Conservation (phyloP, 2,888 invertebrate species). For the Lasioglossum morio region DNA sequence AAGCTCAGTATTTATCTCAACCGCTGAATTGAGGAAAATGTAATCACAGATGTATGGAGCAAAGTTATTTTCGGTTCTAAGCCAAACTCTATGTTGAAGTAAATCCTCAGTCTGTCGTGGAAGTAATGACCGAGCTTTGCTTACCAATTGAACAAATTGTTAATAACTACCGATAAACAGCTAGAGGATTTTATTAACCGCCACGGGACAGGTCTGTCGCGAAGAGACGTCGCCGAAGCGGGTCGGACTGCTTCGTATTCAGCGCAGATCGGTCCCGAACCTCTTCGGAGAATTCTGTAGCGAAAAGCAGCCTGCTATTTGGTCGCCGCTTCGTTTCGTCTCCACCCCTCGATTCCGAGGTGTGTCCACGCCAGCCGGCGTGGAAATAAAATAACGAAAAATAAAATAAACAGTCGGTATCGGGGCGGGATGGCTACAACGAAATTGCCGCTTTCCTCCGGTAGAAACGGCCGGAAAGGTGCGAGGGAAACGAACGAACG, state of each 20-base stretch:
- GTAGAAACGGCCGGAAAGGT: slow-evolving; percentile 11
- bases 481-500: slow-evolving; percentile 1
- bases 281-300: slow-evolving; percentile 49
- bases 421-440: slow-evolving; percentile 42
- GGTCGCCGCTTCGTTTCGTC: slow-evolving; percentile 47
- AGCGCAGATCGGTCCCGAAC: slow-evolving; percentile 25
- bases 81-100: too few relatives aligned
- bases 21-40: too few relatives aligned
- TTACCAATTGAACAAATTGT: too few relatives aligned
- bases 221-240: neutral
- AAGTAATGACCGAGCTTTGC: too few relatives aligned
- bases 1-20: too few relatives aligned
- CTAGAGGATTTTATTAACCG: neutral
- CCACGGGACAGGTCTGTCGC: neutral
- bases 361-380: slow-evolving; percentile 57
- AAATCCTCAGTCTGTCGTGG: too few relatives aligned
- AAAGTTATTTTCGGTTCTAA: too few relatives aligned
- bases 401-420: slow-evolving; percentile 58
- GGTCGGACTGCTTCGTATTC: slow-evolving; percentile 42
- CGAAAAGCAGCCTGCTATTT: slow-evolving; percentile 62
- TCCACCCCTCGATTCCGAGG: slow-evolving; percentile 31
- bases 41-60: too few relatives aligned
- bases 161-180: neutral
- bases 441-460: slow-evolving; percentile 59
- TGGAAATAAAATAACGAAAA: slow-evolving; percentile 63